phyloP scores from a whole-genome alignment of 2,797 vertebrate species.

The Furcifer pardalis region DNA sequence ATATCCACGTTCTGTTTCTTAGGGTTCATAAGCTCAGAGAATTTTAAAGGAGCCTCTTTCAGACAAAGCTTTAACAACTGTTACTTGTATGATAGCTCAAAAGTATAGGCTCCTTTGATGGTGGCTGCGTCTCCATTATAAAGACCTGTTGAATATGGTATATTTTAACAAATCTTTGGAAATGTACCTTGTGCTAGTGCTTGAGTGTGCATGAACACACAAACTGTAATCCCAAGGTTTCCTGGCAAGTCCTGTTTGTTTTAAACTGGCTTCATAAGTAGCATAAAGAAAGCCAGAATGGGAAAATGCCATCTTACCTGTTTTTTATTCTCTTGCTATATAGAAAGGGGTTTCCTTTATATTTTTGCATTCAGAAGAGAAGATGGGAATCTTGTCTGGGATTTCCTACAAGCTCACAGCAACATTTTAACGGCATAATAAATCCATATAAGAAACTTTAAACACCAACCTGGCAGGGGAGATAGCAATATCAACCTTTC shows the following conservation, averaged over 20 bases:
- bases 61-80: not conserved
- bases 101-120: not conserved
- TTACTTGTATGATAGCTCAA: not conserved
- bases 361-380: constrained; percentile 4
- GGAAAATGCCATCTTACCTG: not conserved
- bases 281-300: not conserved
- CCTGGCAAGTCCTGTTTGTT: not conserved
- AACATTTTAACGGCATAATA: not conserved
- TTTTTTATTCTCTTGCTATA: not conserved
- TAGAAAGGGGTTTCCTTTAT: not conserved
- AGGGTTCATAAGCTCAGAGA: not conserved
- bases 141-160: not conserved
- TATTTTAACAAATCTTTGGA: not conserved
- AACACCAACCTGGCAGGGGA: not conserved
- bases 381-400: not conserved
- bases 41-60: not conserved
- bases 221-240: not conserved
- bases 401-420: constrained; percentile 15
- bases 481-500: not conserved
- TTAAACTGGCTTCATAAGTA: not conserved
- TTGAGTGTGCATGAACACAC: not conserved
- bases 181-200: not conserved
- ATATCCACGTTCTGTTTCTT: not conserved
- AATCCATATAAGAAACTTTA: not conserved
- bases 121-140: not conserved